These are phyloP conservation scores for Lithophane ornitopus DNA, from an alignment of 2,888 invertebrate species.

Conservation along the genomic window DNA sequence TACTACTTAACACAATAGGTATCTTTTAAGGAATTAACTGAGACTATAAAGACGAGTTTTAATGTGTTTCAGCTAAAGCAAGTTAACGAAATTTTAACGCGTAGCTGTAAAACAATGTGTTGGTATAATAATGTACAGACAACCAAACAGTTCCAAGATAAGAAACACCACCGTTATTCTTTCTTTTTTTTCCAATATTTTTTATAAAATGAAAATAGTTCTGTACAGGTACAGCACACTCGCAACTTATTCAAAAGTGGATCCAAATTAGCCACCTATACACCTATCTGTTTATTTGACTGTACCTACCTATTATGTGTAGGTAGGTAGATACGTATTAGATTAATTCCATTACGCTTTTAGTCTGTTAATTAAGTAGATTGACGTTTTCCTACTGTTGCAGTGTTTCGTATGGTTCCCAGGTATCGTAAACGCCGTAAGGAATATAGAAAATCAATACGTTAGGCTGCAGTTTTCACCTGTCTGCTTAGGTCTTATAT, in stretches of 20 bases:
- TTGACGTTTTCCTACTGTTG: background rate
- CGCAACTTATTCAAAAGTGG: too few relatives aligned
- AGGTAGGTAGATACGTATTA: background rate
- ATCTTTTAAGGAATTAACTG: conserved; percentile 7
- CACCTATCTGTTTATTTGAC: background rate
- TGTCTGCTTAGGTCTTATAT: background rate
- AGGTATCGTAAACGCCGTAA: background rate
- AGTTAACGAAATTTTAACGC: conserved; percentile 4
- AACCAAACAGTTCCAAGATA: background rate
- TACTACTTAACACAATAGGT: background rate
- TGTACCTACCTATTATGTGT: background rate
- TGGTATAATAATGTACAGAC: background rate
- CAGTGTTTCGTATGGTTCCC: background rate
- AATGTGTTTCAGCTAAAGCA: conserved; percentile 6
- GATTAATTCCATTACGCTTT: background rate
- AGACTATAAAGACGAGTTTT: conserved; percentile 1
- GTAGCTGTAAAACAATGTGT: background rate
- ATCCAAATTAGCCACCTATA: background rate
- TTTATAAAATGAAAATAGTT: too few relatives aligned
- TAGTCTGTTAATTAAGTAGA: background rate
- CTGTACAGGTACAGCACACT: too few relatives aligned
- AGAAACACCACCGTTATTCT: background rate
- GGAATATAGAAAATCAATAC: background rate
- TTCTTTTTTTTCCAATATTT: too few relatives aligned
- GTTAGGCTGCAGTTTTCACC: too few relatives aligned